A percentile compares a stretch with the other conserved stretches of the same genome.
Conservation (phyloP, 1,140 invertebrate genomes). For the Zaprionus tsacasi region DNA sequence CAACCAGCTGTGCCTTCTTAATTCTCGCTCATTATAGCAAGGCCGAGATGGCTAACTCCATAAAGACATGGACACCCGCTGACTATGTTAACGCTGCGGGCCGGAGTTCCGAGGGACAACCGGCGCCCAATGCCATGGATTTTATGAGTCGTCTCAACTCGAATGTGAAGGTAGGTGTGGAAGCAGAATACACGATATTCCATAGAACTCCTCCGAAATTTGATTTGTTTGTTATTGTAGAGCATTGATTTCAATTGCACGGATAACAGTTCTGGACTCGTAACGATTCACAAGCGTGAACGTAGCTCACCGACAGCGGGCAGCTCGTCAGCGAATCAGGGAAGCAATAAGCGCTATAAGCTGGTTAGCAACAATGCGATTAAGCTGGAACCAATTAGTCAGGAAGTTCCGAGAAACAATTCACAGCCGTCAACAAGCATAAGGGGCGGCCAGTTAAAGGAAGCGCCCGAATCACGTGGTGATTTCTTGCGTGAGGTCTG, state of each 20-base stretch:
- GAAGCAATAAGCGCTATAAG: conserved; percentile 63
- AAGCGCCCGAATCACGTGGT: conserved; percentile 67
- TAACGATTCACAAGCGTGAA: conserved; percentile 78
- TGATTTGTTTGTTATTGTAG: conserved; percentile 7
- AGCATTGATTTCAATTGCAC: conserved; percentile 72
- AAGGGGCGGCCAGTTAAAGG: conserved; percentile 25
- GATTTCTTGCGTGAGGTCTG: conserved; percentile 73
- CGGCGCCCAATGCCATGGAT: conserved; percentile 85
- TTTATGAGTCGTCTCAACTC: conserved; percentile 86
- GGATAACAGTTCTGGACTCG: conserved; percentile 29
- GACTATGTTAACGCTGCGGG: conserved; percentile 81
- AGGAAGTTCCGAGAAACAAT: background rate
- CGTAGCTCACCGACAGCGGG: conserved; percentile 55
- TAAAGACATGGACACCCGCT: conserved; percentile 76
- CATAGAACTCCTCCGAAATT: background rate
- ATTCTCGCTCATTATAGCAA: conserved; percentile 51
- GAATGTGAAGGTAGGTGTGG: conserved; percentile 61
- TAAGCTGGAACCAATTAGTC: conserved; percentile 40
- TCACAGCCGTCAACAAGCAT: background rate
- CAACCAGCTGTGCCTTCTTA: background rate
- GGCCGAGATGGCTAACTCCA: conserved; percentile 85
- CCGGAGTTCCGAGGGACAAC: conserved; percentile 64
- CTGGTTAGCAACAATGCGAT: conserved; percentile 48
- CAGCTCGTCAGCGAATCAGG: conserved; percentile 18
- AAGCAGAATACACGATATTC: background rate